Evolutionary conservation across 2,888 invertebrate species (phyloP).

Genomic region (Colletes collaris): DNA sequence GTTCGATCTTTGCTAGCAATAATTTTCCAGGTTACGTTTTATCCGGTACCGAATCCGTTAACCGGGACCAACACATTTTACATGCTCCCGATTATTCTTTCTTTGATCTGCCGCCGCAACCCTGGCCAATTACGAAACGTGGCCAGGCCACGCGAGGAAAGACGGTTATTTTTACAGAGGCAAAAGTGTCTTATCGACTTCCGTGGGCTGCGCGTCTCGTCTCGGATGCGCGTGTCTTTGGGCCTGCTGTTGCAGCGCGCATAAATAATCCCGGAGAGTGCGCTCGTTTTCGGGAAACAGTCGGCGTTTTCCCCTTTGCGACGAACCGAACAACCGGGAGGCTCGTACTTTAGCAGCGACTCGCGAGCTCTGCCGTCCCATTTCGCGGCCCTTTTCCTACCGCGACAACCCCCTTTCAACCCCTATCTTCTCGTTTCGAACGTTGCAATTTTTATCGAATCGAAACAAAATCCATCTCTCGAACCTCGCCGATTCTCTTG

Average conservation of each 20-base stretch:
- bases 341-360: no score
- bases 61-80: slow-evolving; percentile 35
- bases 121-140: slow-evolving; percentile 45
- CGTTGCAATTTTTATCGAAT: no score
- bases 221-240: neutral
- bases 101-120: slow-evolving; percentile 47
- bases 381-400: no score
- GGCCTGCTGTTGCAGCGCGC: slow-evolving; percentile 1
- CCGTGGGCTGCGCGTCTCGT: neutral
- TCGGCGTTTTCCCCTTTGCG: slow-evolving; percentile 15
- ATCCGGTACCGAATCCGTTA: neutral
- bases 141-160: slow-evolving; percentile 24
- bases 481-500: no score
- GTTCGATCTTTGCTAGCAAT: no score
- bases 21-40: no score
- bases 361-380: no score
- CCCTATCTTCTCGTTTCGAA: no score
- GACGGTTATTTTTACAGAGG: slow-evolving; percentile 48
- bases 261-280: slow-evolving; percentile 5
- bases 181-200: slow-evolving; percentile 25
- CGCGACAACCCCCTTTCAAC: no score
- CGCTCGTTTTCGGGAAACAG: neutral
- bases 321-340: no score
- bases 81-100: slow-evolving; percentile 38
- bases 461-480: no score